Percentiles rank a stretch among this genome's conserved stretches.
Conservation (phyloP, 2,797 vertebrate genomes). For the Prionace glauca region DNA sequence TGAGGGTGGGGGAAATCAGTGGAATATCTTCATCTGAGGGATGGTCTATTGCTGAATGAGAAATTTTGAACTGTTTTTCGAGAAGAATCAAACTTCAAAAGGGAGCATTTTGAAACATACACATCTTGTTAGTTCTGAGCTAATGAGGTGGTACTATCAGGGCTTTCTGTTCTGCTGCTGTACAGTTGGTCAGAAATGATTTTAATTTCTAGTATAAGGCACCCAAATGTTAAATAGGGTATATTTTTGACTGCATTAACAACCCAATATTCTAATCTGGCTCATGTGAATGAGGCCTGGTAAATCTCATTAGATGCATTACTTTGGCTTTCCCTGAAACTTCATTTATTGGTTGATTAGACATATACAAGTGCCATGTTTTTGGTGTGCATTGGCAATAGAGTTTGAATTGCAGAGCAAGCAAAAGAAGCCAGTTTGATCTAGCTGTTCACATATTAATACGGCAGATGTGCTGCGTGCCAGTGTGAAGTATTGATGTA, state of each 20-base stretch:
- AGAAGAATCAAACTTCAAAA: not conserved
- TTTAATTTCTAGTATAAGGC: not conserved
- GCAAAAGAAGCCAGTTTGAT: not conserved
- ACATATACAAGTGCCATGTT: not conserved
- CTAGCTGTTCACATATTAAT: too few species aligned
- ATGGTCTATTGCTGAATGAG: not conserved
- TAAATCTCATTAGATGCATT: not conserved
- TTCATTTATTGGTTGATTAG: not conserved
- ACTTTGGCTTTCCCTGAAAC: not conserved
- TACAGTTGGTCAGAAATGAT: not conserved
- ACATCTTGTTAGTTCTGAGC: not conserved
- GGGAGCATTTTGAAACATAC: not conserved
- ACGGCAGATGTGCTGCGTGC: too few species aligned
- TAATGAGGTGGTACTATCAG: not conserved
- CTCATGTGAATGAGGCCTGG: not conserved
- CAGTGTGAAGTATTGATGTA: too few species aligned
- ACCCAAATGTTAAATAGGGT: not conserved
- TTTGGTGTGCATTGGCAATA: not conserved
- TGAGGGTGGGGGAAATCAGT: not conserved
- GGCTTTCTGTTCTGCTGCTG: not conserved
- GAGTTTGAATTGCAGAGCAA: not conserved
- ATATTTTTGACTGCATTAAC: not conserved
- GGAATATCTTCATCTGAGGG: not conserved
- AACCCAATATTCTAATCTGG: not conserved
- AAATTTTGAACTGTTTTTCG: not conserved